Evolutionary conservation across 2,113 vertebrate genomes (phyloP).

Genomic region (Hypanus sabinus): DNA sequence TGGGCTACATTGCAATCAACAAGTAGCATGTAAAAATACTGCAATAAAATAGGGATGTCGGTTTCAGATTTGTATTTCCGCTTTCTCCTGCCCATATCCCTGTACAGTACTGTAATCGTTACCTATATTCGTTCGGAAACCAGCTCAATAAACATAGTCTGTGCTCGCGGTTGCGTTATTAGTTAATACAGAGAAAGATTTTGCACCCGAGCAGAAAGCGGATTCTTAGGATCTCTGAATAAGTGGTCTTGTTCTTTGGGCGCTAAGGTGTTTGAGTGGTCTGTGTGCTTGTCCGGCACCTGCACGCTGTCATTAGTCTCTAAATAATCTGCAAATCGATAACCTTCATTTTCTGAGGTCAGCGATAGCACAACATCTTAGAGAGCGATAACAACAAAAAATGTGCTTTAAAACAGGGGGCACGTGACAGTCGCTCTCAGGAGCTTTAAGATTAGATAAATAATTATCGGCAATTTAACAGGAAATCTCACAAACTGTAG

Average conservation of each 20-base stretch:
- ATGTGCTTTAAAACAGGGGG: not conserved
- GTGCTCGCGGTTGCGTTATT: not conserved
- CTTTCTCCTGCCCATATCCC: not conserved
- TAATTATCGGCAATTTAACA: not conserved
- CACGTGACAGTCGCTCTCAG: not conserved
- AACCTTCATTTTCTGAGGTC: not conserved
- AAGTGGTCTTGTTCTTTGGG: not conserved
- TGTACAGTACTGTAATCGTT: too few relatives aligned
- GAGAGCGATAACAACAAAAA: not conserved
- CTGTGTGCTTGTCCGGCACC: not conserved
- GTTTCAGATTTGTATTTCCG: not conserved
- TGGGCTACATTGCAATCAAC: not conserved
- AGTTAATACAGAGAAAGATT: not conserved
- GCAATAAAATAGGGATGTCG: not conserved
- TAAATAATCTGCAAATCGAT: slow-evolving; percentile 6
- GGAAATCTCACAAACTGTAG: not conserved
- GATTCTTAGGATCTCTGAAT: not conserved
- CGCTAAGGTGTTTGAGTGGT: not conserved
- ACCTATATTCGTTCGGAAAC: not conserved
- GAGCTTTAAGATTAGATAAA: not conserved
- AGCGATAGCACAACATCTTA: not conserved
- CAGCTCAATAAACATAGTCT: not conserved
- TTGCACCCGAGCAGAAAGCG: not conserved
- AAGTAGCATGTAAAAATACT: not conserved
- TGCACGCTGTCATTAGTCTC: not conserved